These are phyloP conservation scores for Bradypodion pumilum DNA, from an alignment of 2,797 vertebrate species.

Conservation along the genomic window DNA sequence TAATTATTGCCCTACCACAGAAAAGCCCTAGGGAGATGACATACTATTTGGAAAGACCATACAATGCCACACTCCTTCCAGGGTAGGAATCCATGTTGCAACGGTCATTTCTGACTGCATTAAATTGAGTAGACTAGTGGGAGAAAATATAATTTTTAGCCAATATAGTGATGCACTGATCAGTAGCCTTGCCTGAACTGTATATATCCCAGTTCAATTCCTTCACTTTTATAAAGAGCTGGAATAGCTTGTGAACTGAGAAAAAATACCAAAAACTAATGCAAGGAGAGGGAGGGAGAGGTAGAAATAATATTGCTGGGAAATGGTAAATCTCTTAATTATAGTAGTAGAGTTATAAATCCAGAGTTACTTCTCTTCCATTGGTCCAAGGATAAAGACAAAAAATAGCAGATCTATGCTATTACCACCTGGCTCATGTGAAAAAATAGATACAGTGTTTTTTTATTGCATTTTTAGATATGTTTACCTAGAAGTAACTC, in stretches of 20 bases:
- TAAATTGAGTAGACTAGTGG: no score
- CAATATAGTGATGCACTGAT: no score
- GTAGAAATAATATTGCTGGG: not conserved
- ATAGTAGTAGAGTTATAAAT: constrained; percentile 15
- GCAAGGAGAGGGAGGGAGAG: not conserved
- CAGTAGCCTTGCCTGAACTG: no score
- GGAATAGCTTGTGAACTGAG: constrained; percentile 8
- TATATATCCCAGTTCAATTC: no score
- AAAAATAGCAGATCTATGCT: not conserved
- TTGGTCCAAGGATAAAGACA: not conserved
- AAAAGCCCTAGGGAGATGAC: no score
- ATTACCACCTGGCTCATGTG: not conserved
- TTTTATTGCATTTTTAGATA: no score
- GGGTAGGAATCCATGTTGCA: no score
- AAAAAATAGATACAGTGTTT: not conserved
- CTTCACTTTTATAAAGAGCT: constrained; percentile 12
- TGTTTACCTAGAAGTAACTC: not conserved
- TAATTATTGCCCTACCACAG: no score
- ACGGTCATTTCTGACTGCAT: no score
- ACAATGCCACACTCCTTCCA: no score
- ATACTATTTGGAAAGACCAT: no score
- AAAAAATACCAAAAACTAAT: constrained; percentile 28
- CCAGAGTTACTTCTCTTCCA: not conserved
- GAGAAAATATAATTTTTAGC: no score
- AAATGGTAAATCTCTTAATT: constrained; percentile 5